Percentiles rank a stretch among this genome's conserved stretches.
Conservation (phyloP, 2,888 invertebrate species). For the Rotaria macrura region DNA sequence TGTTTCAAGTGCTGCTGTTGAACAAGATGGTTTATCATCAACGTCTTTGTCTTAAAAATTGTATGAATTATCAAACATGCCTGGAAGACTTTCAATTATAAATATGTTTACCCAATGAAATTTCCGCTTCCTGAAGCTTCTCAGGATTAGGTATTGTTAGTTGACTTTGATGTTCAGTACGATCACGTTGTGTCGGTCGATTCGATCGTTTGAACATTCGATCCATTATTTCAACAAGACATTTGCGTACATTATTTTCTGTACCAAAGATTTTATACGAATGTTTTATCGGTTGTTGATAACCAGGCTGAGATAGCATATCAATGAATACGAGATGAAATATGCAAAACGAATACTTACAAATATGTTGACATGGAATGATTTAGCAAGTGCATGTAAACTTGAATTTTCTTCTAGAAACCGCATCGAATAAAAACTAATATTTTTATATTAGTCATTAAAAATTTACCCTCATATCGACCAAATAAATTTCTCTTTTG, state of each 20-base stretch:
- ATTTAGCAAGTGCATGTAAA: background rate
- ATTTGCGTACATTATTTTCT: background rate
- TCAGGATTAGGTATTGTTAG: background rate
- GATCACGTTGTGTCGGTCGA: background rate
- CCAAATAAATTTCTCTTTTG: background rate
- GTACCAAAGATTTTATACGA: constrained; percentile 7
- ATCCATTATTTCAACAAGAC: background rate
- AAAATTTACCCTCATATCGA: background rate
- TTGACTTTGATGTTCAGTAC: background rate
- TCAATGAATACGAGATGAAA: background rate
- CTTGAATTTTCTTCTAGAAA: background rate
- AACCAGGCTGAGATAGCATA: background rate
- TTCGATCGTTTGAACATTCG: background rate
- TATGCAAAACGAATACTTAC: background rate
- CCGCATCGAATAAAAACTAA: background rate
- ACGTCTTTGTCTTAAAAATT: too few species aligned
- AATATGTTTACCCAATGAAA: too few species aligned
- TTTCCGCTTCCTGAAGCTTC: background rate
- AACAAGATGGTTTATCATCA: too few species aligned
- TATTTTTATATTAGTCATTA: background rate
- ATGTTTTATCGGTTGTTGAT: background rate
- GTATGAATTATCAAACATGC: too few species aligned
- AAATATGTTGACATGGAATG: background rate
- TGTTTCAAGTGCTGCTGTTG: too few species aligned
- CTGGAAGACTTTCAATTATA: too few species aligned